These are phyloP conservation scores for Phania funesta DNA, from an alignment of 2,888 invertebrate genomes.

Conservation along the genomic window DNA sequence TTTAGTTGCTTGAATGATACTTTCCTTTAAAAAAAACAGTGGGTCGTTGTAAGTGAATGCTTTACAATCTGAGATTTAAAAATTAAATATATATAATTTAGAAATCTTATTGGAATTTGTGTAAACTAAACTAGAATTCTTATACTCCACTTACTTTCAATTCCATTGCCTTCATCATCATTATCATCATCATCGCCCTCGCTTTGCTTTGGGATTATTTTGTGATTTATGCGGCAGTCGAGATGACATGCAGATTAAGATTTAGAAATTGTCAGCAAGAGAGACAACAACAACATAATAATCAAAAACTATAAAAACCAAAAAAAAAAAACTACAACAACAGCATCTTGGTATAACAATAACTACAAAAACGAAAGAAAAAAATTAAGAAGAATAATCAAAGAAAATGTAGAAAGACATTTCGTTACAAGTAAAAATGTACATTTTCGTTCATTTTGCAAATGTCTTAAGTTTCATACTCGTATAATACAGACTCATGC, in stretches of 20 bases:
- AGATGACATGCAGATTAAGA: constrained; percentile 79
- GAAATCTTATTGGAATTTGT: background rate
- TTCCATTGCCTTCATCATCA: background rate
- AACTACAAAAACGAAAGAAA: background rate
- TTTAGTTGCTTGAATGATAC: no score
- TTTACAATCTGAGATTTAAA: no score
- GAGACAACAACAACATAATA: constrained; percentile 25
- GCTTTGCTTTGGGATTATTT: constrained; percentile 77
- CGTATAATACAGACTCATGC: background rate
- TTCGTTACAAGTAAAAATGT: constrained; percentile 26
- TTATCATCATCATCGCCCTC: constrained; percentile 32
- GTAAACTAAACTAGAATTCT: background rate
- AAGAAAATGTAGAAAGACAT: constrained; percentile 22
- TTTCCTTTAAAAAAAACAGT: no score
- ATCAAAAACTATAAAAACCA: constrained; percentile 14
- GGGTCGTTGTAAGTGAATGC: no score
- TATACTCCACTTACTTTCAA: background rate
- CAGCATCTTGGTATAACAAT: background rate
- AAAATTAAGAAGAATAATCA: constrained; percentile 26
- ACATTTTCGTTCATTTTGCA: constrained; percentile 28
- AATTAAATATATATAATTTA: no score
- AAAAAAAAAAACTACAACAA: constrained; percentile 1
- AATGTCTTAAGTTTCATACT: constrained; percentile 1
- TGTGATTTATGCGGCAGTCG: constrained; percentile 78
- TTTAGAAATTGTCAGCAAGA: constrained; percentile 71